phyloP scores from a whole-genome alignment of 2,797 vertebrate genomes.

The Dallia pectoralis region DNA sequence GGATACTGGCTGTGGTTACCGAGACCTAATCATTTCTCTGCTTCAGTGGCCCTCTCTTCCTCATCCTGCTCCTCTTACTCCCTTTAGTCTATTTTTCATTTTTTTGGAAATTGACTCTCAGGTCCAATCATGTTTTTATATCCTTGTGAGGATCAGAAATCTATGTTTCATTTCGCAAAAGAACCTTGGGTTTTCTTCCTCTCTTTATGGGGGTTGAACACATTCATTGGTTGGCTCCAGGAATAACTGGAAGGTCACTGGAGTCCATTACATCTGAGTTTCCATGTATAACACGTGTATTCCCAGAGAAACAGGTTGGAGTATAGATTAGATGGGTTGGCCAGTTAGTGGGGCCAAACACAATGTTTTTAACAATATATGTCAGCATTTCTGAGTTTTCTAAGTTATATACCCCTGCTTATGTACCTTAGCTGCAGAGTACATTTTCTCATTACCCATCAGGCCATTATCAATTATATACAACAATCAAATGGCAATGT shows the following conservation, averaged over 20 bases:
- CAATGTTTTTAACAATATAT: not conserved
- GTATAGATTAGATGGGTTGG: not conserved
- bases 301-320: not conserved
- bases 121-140: conserved; percentile 17
- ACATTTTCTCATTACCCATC: not conserved
- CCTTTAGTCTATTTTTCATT: conserved; percentile 2
- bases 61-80: conserved; percentile 2
- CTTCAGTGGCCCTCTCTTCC: not conserved
- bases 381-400: not conserved
- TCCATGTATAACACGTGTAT: not conserved
- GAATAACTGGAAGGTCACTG: conserved; percentile 3
- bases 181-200: too few relatives aligned
- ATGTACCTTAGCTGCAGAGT: not conserved
- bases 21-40: not conserved
- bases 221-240: not conserved
- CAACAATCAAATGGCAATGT: not conserved
- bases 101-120: conserved; percentile 8
- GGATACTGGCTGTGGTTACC: not conserved
- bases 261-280: conserved; percentile 19
- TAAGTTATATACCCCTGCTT: not conserved
- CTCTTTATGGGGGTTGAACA: not conserved
- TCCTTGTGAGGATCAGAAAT: not conserved
- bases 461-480: not conserved
- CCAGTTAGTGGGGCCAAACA: not conserved
- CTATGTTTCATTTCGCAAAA: too few relatives aligned